phyloP scores from a whole-genome alignment of 2,888 invertebrate genomes.

The Leptopterna dolabrata region DNA sequence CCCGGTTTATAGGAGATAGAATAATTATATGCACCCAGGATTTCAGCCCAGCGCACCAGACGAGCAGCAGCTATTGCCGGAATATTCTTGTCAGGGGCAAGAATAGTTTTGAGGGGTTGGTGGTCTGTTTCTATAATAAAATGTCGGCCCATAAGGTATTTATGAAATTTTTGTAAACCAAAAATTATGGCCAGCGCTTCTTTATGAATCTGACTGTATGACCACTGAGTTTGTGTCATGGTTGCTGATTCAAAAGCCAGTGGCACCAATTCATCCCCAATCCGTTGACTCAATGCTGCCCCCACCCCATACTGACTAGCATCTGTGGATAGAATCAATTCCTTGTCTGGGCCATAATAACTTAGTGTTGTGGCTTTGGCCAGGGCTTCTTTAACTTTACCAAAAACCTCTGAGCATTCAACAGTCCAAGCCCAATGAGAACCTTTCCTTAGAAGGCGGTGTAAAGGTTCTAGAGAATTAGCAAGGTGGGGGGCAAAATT shows the following conservation, averaged over 20 bases:
- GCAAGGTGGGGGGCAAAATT: conserved; percentile 42
- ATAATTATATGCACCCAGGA: conserved; percentile 32
- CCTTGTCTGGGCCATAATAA: conserved; percentile 54
- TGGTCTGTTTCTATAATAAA: conserved; percentile 29
- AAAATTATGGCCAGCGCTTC: conserved; percentile 44
- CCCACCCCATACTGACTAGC: conserved; percentile 56
- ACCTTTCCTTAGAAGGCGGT: conserved; percentile 8
- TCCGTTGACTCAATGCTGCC: conserved; percentile 50
- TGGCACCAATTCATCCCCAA: conserved; percentile 13
- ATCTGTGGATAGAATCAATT: conserved; percentile 55
- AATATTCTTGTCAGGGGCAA: neutral
- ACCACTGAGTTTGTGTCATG: conserved; percentile 26
- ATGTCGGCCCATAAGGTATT: conserved; percentile 24
- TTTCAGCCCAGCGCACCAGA: conserved; percentile 25
- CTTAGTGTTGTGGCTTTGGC: conserved; percentile 33
- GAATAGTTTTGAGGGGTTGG: conserved; percentile 3
- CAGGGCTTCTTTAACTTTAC: conserved; percentile 6
- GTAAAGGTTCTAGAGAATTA: conserved; percentile 41
- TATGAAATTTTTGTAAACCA: conserved; percentile 51
- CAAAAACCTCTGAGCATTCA: conserved; percentile 19
- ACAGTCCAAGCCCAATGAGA: conserved; percentile 35
- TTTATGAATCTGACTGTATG: conserved; percentile 45
- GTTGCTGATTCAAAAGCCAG: conserved; percentile 52
- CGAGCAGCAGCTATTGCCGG: conserved; percentile 11
- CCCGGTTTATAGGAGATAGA: conserved; percentile 4